phyloP scores from a whole-genome alignment of 2,888 invertebrate species.

The Hyposoter didymator region DNA sequence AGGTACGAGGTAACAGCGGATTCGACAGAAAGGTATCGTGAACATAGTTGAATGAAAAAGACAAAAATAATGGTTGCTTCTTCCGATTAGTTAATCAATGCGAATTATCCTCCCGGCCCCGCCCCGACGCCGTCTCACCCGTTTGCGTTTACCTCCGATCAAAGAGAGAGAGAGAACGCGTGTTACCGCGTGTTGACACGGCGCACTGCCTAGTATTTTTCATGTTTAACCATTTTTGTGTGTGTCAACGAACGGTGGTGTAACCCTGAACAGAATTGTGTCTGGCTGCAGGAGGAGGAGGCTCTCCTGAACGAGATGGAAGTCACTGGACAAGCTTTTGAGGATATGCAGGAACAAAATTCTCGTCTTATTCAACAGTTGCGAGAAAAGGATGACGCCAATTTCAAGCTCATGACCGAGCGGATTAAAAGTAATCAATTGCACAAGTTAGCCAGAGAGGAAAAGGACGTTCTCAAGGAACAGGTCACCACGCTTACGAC shows the following conservation, averaged over 20 bases:
- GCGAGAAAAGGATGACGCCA: slow-evolving; percentile 98
- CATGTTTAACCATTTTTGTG: slow-evolving; percentile 51
- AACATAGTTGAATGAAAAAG: slow-evolving; percentile 62
- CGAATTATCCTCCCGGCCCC: neutral
- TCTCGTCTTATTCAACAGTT: slow-evolving; percentile 97
- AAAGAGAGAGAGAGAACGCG: slow-evolving; percentile 38
- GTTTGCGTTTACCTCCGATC: slow-evolving; percentile 10
- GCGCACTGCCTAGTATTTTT: slow-evolving; percentile 54
- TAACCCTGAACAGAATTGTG: slow-evolving; percentile 83
- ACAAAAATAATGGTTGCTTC: slow-evolving; percentile 7
- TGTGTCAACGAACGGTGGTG: slow-evolving; percentile 79
- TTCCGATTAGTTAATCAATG: slow-evolving; percentile 8
- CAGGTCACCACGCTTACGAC: slow-evolving; percentile 91
- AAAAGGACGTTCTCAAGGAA: slow-evolving; percentile 96
- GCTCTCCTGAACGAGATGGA: slow-evolving; percentile 99
- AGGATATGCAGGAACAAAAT: slow-evolving; percentile 99
- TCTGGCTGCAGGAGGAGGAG: slow-evolving; percentile 92
- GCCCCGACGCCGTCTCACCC: neutral
- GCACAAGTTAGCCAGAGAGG: slow-evolving; percentile 96
- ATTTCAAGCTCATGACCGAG: slow-evolving; percentile 99
- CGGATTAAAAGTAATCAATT: slow-evolving; percentile 97
- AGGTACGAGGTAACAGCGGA: slow-evolving; percentile 68
- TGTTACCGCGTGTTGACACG: slow-evolving; percentile 54
- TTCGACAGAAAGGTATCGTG: slow-evolving; percentile 68
- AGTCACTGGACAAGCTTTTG: slow-evolving; percentile 99